Conservation (phyloP, 2,888 invertebrate species). For the Andrena dorsata region DNA sequence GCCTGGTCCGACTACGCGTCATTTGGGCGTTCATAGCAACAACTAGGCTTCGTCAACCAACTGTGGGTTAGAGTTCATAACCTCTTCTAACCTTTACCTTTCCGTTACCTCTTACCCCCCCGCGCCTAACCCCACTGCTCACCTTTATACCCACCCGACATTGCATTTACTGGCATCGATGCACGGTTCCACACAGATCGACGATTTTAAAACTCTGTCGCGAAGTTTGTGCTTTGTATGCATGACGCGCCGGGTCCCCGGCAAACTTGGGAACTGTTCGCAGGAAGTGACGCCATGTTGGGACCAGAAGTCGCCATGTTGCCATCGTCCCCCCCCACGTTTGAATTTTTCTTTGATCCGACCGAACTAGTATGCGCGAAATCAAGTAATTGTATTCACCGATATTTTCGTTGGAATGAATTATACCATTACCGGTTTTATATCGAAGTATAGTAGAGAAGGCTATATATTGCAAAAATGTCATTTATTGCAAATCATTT, state of each 20-base stretch:
- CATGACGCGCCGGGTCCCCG: constrained; percentile 39
- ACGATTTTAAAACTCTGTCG: constrained; percentile 33
- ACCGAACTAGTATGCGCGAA: background rate
- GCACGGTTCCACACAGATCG: constrained; percentile 44
- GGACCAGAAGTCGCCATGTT: constrained; percentile 28
- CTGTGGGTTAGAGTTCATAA: constrained; percentile 80
- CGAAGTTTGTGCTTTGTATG: constrained; percentile 36
- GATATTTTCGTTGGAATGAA: background rate
- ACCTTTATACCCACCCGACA: constrained; percentile 69
- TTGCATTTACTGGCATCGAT: constrained; percentile 66
- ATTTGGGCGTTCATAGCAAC: constrained; percentile 73
- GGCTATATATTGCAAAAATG: constrained; percentile 31
- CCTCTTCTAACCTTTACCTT: constrained; percentile 81
- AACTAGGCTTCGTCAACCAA: constrained; percentile 73
- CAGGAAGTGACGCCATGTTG: constrained; percentile 49
- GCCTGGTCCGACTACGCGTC: constrained; percentile 69
- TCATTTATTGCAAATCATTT: constrained; percentile 57
- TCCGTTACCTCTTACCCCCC: constrained; percentile 71
- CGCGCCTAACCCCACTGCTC: constrained; percentile 69
- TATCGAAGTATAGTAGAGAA: background rate
- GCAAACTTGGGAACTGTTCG: constrained; percentile 42
- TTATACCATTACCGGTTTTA: background rate
- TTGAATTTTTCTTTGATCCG: constrained; percentile 13
- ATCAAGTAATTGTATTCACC: background rate
- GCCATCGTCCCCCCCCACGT: background rate